phyloP scores from a whole-genome alignment of 2,888 invertebrate genomes.

The Eupithecia dodoneata region DNA sequence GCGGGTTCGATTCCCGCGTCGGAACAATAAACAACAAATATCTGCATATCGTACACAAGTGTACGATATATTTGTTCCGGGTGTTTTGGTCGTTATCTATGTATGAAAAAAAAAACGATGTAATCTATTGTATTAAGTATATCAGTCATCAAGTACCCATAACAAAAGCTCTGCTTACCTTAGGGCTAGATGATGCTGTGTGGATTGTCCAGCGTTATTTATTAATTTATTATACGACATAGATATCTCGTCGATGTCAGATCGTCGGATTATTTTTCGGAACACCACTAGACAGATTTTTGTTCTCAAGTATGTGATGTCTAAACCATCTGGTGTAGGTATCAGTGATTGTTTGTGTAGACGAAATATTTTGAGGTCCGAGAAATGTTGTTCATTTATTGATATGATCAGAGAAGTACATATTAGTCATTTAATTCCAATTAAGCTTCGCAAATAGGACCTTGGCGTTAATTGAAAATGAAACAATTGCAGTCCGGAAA shows the following conservation, averaged over 20 bases:
- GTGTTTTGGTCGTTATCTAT: no score
- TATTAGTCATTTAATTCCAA: constrained; percentile 11
- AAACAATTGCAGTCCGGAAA: constrained; percentile 54
- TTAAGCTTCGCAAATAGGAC: constrained; percentile 44
- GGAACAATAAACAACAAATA: no score
- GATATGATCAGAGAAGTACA: not conserved
- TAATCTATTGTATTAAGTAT: no score
- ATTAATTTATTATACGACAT: not conserved
- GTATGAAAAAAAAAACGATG: no score
- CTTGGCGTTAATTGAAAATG: constrained; percentile 52
- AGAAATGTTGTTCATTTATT: not conserved
- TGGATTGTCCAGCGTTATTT: no score
- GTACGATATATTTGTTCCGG: no score
- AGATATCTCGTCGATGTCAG: not conserved
- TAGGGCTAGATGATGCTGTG: no score
- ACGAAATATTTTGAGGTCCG: not conserved
- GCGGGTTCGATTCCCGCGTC: no score
- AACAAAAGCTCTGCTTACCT: no score
- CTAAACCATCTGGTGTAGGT: not conserved
- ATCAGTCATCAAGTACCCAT: no score
- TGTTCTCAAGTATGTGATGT: not conserved
- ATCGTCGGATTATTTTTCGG: not conserved
- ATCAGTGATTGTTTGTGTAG: not conserved
- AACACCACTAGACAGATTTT: no score
- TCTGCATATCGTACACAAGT: no score